phyloP scores from a whole-genome alignment of 23 tunicate species.

The Phallusia fumigata region DNA sequence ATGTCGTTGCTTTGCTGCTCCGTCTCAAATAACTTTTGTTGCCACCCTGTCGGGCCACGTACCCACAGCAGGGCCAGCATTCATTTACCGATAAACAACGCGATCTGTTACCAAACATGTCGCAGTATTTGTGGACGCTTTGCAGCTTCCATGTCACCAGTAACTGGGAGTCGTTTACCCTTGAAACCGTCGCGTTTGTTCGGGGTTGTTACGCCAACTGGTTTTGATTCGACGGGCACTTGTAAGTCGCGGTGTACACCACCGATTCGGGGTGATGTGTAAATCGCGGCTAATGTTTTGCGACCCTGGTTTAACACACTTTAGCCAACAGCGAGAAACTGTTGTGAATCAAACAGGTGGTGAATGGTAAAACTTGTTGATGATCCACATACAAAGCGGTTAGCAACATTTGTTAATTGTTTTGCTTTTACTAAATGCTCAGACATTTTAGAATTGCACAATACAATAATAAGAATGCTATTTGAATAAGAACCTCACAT shows the following conservation, averaged over 20 bases:
- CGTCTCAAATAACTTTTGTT: neutral
- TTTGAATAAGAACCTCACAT: too few relatives aligned
- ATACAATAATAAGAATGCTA: too few relatives aligned
- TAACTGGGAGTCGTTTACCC: slow-evolving; percentile 22
- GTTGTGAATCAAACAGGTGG: neutral
- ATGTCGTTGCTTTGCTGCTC: neutral
- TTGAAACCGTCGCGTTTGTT: slow-evolving; percentile 44
- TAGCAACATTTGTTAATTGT: too few relatives aligned
- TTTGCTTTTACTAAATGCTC: too few relatives aligned
- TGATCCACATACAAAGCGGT: too few relatives aligned
- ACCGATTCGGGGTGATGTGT: slow-evolving; percentile 15
- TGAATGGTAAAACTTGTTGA: neutral
- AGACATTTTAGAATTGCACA: too few relatives aligned
- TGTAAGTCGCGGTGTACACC: slow-evolving; percentile 38
- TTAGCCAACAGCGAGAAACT: neutral
- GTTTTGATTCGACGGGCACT: neutral
- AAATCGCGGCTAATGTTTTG: slow-evolving; percentile 47
- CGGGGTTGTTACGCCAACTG: slow-evolving; percentile 43
- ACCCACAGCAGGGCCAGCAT: neutral
- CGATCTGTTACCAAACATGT: slow-evolving; percentile 44
- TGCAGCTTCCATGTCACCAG: slow-evolving; percentile 2
- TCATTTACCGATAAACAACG: slow-evolving; percentile 49
- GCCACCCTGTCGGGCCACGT: neutral
- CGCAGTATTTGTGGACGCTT: slow-evolving; percentile 30
- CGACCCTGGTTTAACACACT: slow-evolving; percentile 24